Evolutionary conservation across 1,140 invertebrate species (phyloP), one percentile per base, ranked within the genome.

Genomic region (Sitodiplosis mosellana): DNA sequence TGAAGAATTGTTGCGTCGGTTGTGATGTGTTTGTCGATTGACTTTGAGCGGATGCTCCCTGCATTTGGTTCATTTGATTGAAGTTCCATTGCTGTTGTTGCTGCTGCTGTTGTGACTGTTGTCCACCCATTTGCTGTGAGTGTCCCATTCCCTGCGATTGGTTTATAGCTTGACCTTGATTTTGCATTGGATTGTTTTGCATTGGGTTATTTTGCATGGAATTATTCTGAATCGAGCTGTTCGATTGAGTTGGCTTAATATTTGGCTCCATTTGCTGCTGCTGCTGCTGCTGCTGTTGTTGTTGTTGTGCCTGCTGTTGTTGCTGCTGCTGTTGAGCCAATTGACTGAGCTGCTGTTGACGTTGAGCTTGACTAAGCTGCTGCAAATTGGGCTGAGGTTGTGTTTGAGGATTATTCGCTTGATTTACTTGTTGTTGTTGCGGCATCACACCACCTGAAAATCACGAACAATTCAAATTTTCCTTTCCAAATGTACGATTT

Each of bases 51-150:
- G 52, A 38, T 53, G 55, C 54, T 47, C 56, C 59, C 38, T 64
- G 62, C 36, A 61, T 57, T 48, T 56, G 52, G 42, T 51, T 52
- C 20, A 52, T 51, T 46, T 49, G 49, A 46, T 52, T 51, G 37
- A 51, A 49, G 15, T 54, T 49, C 21, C 53, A 54, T 19, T 54
- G 59, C 37, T 52, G 55, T 20, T 62, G 60, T 42, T 62, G 60
- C 48, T 62, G 59, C 56, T 52, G 47, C 50, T 51, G 14, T 19
- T 22, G 20, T 44, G 1, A 50, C 38, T n/a, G 51, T 12, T 55
- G 53, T 51, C 52, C 54, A 52, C 41, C 55, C 43, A 60, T 60
- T 33, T 63, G 58, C 43, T 64, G 59, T 45, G 46, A 51, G 55
- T 55, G 49, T 55, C 51, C 15, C 48, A 50, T 27, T 49, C 45